Conservation (phyloP, 2,888 invertebrate genomes). For the Hedychridium roseum region DNA sequence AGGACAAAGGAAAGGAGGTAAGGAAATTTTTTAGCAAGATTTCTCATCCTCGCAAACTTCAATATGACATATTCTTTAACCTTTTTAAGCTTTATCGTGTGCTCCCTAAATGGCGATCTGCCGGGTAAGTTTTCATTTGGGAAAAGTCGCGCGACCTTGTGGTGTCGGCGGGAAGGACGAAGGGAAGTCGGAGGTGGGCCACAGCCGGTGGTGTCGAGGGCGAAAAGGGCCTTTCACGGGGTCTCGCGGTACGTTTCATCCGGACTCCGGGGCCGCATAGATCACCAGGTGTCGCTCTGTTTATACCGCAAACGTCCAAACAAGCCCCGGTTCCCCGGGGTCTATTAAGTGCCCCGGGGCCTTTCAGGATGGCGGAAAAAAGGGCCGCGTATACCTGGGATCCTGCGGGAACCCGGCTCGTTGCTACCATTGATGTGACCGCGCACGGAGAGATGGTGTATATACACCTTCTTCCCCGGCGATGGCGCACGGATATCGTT, state of each 20-base stretch:
- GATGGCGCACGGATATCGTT: conserved; percentile 13
- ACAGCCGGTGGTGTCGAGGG: conserved; percentile 29
- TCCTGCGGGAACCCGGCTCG: conserved; percentile 15
- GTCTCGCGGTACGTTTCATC: conserved; percentile 46
- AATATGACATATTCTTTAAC: no score
- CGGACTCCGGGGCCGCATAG: conserved; percentile 42
- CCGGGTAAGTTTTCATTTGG: no score
- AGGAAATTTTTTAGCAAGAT: no score
- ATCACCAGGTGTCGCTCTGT: conserved; percentile 63
- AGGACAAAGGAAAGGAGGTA: no score
- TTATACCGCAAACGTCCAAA: conserved; percentile 63
- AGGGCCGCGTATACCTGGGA: conserved; percentile 19
- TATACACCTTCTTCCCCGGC: conserved; percentile 16
- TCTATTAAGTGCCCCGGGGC: conserved; percentile 59
- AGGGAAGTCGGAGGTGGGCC: conserved; percentile 11
- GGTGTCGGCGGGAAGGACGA: conserved; percentile 3
- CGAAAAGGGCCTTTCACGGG: conserved; percentile 29
- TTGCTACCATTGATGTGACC: conserved; percentile 47
- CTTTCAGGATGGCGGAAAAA: conserved; percentile 37
- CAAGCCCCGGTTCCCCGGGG: conserved; percentile 51
- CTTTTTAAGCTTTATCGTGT: no score
- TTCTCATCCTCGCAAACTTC: no score
- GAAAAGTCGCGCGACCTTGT: conserved; percentile 1
- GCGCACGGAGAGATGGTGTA: conserved; percentile 22
- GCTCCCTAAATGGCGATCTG: no score